These are phyloP conservation scores for Amazona guildingii DNA, from an alignment of 2,113 vertebrate genomes.

Conservation along the genomic window DNA sequence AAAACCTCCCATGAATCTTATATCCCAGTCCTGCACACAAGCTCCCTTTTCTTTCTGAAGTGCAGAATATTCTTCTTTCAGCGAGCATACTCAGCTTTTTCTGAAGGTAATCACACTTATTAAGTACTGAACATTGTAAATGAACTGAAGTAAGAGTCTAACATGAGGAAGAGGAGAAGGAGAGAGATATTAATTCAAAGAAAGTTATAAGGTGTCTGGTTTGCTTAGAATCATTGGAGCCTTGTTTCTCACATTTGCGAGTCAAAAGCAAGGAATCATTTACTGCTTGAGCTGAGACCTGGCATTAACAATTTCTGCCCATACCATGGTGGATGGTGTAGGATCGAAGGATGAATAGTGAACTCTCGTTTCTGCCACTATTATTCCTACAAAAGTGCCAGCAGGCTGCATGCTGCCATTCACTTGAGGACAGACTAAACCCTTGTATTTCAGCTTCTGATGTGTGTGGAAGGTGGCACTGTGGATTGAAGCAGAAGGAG, in stretches of 20 bases:
- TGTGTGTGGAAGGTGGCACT: neutral
- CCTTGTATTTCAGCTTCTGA: neutral
- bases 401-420: neutral
- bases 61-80: neutral
- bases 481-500: neutral
- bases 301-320: neutral
- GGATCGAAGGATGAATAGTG: neutral
- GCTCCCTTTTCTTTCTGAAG: neutral
- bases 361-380: neutral
- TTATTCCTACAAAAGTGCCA: neutral
- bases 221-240: neutral
- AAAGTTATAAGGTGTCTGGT: neutral
- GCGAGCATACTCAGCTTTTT: neutral
- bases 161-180: neutral
- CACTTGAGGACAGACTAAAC: neutral
- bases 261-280: neutral
- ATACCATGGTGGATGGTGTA: neutral
- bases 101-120: neutral
- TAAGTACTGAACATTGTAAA: neutral
- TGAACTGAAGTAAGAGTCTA: neutral
- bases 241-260: neutral
- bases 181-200: neutral
- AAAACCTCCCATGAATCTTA: neutral
- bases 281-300: neutral
- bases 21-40: neutral